Conservation (phyloP, 37 sponge, comb jelly and placozoan genomes). For the Beroe ovata region DNA sequence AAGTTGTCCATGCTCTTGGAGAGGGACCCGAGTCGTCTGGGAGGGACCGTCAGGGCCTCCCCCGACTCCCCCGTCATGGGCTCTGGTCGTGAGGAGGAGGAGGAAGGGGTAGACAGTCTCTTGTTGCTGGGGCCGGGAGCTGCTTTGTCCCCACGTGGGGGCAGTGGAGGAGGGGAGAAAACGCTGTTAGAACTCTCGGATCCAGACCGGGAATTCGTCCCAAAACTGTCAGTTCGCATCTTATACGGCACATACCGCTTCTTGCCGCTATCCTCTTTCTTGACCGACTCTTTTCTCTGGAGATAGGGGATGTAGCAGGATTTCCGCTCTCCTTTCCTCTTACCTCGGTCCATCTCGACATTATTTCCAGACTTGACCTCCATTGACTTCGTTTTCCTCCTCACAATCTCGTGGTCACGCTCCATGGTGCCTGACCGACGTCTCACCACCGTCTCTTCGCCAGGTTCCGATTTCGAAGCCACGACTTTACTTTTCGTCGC, state of each 20-base stretch:
- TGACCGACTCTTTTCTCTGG: constrained; percentile 17
- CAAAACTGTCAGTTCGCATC: constrained; percentile 57
- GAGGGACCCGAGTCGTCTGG: constrained; percentile 3
- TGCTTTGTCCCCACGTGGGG: constrained; percentile 56
- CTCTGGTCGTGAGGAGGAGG: background rate
- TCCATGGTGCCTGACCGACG: background rate
- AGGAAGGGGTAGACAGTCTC: background rate
- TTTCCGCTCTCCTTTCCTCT: background rate
- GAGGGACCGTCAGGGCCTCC: background rate
- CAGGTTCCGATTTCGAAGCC: background rate
- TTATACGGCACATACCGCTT: constrained; percentile 60
- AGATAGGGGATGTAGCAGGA: constrained; percentile 29
- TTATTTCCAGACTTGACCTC: background rate
- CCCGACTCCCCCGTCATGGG: background rate
- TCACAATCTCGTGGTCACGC: background rate
- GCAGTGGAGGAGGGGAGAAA: constrained; percentile 47
- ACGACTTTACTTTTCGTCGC: background rate
- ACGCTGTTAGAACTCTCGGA: constrained; percentile 15
- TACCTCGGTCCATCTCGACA: background rate
- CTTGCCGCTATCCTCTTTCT: constrained; percentile 42
- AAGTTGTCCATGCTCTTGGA: constrained; percentile 63
- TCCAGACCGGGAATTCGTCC: constrained; percentile 21
- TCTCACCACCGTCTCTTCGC: background rate
- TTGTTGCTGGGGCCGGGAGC: constrained; percentile 10
- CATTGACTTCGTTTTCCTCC: constrained; percentile 38